Evolutionary conservation across 92 coral and sea anemone genomes (phyloP).

Genomic region (Umimayanthus chanpuru): DNA sequence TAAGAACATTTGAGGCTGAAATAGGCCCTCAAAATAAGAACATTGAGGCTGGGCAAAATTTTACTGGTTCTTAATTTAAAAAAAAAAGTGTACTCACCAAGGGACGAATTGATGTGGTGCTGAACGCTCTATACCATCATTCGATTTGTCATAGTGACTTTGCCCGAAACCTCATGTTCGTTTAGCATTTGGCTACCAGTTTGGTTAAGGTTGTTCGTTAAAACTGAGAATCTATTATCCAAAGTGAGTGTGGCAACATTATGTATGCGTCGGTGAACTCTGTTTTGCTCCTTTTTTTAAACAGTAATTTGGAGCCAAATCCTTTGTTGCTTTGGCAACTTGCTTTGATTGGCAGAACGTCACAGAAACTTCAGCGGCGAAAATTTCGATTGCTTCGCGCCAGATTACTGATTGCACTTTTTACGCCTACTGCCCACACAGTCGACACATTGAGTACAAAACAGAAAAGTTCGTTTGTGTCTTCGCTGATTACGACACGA

Average conservation of each 20-base stretch:
- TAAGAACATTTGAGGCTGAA: too few species aligned
- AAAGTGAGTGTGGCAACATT: not conserved
- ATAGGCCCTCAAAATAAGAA: too few species aligned
- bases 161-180: not conserved
- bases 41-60: too few species aligned
- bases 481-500: not conserved
- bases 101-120: conserved; percentile 19
- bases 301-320: conserved; percentile 18
- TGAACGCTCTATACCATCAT: conserved; percentile 25
- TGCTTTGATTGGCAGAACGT: conserved; percentile 32
- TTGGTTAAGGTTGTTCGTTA: conserved; percentile 31
- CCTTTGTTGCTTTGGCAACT: conserved; percentile 21
- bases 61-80: too few species aligned
- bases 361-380: not conserved
- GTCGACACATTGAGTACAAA: not conserved
- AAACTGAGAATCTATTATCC: conserved; percentile 27
- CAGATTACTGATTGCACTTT: too few species aligned
- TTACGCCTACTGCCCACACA: conserved; percentile 29
- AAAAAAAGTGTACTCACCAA: conserved; percentile 42
- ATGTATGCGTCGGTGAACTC: conserved; percentile 33
- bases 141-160: not conserved
- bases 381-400: conserved; percentile 22
- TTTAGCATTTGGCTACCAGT: not conserved
- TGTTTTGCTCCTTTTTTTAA: conserved; percentile 33
- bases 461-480: not conserved